Evolutionary conservation across 2,797 vertebrate species (phyloP), one percentile per base, ranked within the genome.

Genomic region (Harpagifer antarcticus): DNA sequence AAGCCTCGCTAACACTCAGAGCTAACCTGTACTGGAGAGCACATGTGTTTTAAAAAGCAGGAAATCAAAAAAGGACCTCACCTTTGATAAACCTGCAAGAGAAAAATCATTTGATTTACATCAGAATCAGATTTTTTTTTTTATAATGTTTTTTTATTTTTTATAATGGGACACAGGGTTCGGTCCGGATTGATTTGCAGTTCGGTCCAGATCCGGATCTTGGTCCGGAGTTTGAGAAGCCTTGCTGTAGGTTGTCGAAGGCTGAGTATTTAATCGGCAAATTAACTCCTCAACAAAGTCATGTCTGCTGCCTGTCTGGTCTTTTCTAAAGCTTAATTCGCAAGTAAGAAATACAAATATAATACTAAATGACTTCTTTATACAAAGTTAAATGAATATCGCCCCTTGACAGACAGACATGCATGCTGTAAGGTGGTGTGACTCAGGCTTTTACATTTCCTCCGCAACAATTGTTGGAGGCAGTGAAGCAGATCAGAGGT

Each of bases 401-500:
- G 31, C 45, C 23, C 19, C 44, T 55, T 81, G 79, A 77, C 59
- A 64, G 82, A 78, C 69, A 42, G 82, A 78, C 69, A 42, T 27
- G 3, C 5, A 56, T 78, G 57, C 67, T 50, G 17, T 63, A 58
- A 73, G 54, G 48, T 59, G 61, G 56, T 68, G 71, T 81, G 79
- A 68, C 52, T 82, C 45, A 58, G 72, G 68, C 49, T 59, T 76
- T 74, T 63, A 56, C 60, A 52, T 76, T 84, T 82, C 58, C 64
- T 66, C 69, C 33, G 78, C 69, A 83, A 58, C 78, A 72, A 75
- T 76, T 57, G 63, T 61, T 53, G 73, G 56, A 77, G 78, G 75
- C 78, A 86, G 62, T 73, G 76, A 81, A 77, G 83, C 66, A 61
- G 72, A 79, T 88, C 66, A 64, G 73, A 73, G 53, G 31, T 85